phyloP scores from a whole-genome alignment of 2,888 invertebrate genomes.

The Drosophila prolongata region DNA sequence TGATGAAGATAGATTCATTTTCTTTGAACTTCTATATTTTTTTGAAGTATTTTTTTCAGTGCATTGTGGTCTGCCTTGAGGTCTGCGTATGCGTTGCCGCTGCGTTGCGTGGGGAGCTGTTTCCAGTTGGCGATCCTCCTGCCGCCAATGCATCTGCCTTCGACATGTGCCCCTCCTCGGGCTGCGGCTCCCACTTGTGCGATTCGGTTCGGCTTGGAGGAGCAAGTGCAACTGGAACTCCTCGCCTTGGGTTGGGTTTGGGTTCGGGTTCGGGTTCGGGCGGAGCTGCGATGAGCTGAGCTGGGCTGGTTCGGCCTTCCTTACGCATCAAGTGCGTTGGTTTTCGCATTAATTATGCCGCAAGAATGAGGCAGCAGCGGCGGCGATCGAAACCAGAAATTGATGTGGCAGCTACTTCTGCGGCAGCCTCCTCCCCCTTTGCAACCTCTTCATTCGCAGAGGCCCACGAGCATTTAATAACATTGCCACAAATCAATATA shows the following conservation, averaged over 20 bases:
- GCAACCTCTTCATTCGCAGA: constrained; percentile 11
- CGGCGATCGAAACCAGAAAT: constrained; percentile 69
- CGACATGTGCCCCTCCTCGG: constrained; percentile 20
- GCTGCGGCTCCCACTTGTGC: constrained; percentile 38
- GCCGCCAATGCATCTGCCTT: constrained; percentile 32
- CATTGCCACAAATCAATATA: constrained; percentile 77
- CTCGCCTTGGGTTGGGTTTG: constrained; percentile 51
- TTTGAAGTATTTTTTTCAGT: constrained; percentile 8
- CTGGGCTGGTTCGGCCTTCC: constrained; percentile 34
- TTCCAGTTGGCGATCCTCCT: constrained; percentile 64
- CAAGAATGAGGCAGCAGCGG: constrained; percentile 42
- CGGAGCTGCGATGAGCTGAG: neutral
- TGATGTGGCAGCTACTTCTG: constrained; percentile 71
- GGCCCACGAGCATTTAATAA: constrained; percentile 75
- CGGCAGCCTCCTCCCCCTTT: constrained; percentile 1
- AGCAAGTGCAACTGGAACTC: constrained; percentile 43
- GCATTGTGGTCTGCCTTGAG: constrained; percentile 42
- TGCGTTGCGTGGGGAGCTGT: constrained; percentile 73
- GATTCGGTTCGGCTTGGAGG: constrained; percentile 7
- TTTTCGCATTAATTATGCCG: constrained; percentile 79
- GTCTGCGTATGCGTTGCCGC: constrained; percentile 25
- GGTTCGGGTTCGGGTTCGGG: neutral
- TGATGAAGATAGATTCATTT: too few relatives aligned
- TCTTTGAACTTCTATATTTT: too few relatives aligned
- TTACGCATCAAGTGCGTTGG: constrained; percentile 80